Conservation (phyloP, 2,888 invertebrate genomes). For the Cosmorhoe ocellata region DNA sequence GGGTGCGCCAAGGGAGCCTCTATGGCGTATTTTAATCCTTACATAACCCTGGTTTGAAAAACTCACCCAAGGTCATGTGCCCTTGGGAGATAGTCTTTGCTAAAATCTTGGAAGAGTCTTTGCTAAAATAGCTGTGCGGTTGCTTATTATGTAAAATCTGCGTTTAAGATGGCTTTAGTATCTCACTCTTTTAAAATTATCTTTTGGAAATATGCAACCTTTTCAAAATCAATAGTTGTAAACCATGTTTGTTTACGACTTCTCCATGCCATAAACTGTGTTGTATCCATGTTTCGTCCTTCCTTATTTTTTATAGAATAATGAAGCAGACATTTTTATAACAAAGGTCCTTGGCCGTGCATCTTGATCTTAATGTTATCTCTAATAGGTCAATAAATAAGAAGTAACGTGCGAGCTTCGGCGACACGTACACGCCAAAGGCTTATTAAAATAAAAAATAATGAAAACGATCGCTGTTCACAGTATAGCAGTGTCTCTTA, state of each 20-base stretch:
- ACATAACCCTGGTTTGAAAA: too few species aligned
- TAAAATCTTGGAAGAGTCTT: too few species aligned
- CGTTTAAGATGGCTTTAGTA: too few species aligned
- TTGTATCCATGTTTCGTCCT: conserved; percentile 57
- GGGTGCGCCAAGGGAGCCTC: too few species aligned
- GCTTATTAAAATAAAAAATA: conserved; percentile 76
- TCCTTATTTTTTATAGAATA: conserved; percentile 77
- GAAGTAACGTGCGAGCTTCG: conserved; percentile 79
- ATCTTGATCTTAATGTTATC: conserved; percentile 82
- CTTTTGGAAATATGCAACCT: conserved; percentile 3
- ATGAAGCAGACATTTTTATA: conserved; percentile 82
- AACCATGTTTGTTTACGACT: conserved; percentile 18
- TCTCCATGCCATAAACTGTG: conserved; percentile 26
- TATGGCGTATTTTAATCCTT: too few species aligned
- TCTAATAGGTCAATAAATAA: conserved; percentile 83
- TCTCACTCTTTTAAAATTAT: too few species aligned
- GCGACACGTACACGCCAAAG: conserved; percentile 73
- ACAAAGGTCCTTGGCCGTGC: conserved; percentile 83
- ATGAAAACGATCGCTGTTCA: conserved; percentile 66
- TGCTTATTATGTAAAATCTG: too few species aligned
- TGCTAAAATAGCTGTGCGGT: too few species aligned
- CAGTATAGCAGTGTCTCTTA: conserved; percentile 63
- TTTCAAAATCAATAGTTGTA: conserved; percentile 10
- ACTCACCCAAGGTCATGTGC: too few species aligned
- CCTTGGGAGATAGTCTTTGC: too few species aligned